Base-by-base conservation (phyloP, 2,797 vertebrate species). In the Schizopygopsis malacanthus region DNA sequence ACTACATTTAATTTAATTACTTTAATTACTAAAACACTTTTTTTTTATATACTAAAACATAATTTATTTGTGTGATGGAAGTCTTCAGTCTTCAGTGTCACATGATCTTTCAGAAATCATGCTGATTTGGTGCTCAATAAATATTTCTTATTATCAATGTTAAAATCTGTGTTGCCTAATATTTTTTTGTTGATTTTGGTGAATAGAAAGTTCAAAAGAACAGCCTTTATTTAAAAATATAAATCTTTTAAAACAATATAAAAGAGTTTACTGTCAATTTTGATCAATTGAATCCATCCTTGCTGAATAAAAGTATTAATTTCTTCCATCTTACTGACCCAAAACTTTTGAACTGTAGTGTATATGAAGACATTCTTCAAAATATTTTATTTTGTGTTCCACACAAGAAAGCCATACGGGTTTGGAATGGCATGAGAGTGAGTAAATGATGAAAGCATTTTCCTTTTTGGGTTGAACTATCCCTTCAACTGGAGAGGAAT, bases 401-500 rank as follows among this genome's bases (percentile, higher is more conserved):
- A 45, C 56, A 4, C 10, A 45, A 43, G 39, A 61, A 79, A 41
- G 7, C 61, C 54, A 6, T 43, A 11, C 37, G 28, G 54, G 39
- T 78, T 59, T 59, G 52, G 54, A 78, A 78, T 0, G 41, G 15
- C 39, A 45, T 33, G 41, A 63, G 77, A 12, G 9, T 45, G 56
- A 63, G 59, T 79, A 33, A 79, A 79, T 33, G 39, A 63, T 79
- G 15, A 79, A 61, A 63, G 3, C 37, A 80, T 67, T 80, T 80
- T 37, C 16, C 13, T 28, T 80, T 77, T 65, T 8, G 43, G 25
- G 41, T 10, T 71, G 67, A 82, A 43, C 13, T 41, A 39, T 70
- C 50, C 61, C 16, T 67, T 96, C 95, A 93, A 94, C 95, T 95
- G 95, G 92, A 90, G 92, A 95, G 96, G 95, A 96, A 97, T 96